phyloP scores from a whole-genome alignment of 2,888 invertebrate species.

The Spodoptera picta region DNA sequence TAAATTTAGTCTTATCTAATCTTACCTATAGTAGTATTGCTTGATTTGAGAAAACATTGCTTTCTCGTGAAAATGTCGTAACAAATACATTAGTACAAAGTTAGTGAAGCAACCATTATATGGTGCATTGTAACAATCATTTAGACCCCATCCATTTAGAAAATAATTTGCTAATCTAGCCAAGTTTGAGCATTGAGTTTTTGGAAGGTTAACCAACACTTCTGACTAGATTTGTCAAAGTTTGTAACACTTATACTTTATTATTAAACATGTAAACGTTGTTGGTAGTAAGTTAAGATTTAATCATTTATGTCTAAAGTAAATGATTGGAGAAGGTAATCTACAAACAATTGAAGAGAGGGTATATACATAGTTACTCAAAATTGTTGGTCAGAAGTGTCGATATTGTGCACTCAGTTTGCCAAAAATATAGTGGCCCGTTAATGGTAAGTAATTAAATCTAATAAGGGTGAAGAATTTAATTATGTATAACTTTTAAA shows the following conservation, averaged over 20 bases:
- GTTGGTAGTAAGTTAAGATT: slow-evolving; percentile 17
- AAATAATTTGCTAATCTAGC: slow-evolving; percentile 55
- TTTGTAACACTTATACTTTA: not conserved
- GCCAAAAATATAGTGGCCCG: slow-evolving; percentile 10
- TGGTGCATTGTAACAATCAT: slow-evolving; percentile 77
- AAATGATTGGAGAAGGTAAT: too few species aligned
- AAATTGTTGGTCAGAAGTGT: slow-evolving; percentile 41
- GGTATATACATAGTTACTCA: not conserved
- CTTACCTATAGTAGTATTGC: slow-evolving; percentile 86
- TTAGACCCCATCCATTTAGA: slow-evolving; percentile 61
- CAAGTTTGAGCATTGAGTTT: slow-evolving; percentile 54
- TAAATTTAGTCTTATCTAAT: slow-evolving; percentile 79
- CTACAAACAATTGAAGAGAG: not conserved
- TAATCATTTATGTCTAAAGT: too few species aligned
- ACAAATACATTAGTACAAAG: slow-evolving; percentile 74
- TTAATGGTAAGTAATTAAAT: too few species aligned
- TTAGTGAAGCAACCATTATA: slow-evolving; percentile 81
- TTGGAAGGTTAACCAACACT: slow-evolving; percentile 49
- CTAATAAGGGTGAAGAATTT: too few species aligned
- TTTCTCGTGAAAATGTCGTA: slow-evolving; percentile 80
- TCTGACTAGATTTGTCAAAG: slow-evolving; percentile 35
- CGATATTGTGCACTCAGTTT: slow-evolving; percentile 15
- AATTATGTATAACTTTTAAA: not conserved
- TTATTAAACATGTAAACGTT: slow-evolving; percentile 21
- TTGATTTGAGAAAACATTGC: slow-evolving; percentile 84